phyloP scores from a whole-genome alignment of 2,113 vertebrate genomes.

The Salminus brasiliensis region DNA sequence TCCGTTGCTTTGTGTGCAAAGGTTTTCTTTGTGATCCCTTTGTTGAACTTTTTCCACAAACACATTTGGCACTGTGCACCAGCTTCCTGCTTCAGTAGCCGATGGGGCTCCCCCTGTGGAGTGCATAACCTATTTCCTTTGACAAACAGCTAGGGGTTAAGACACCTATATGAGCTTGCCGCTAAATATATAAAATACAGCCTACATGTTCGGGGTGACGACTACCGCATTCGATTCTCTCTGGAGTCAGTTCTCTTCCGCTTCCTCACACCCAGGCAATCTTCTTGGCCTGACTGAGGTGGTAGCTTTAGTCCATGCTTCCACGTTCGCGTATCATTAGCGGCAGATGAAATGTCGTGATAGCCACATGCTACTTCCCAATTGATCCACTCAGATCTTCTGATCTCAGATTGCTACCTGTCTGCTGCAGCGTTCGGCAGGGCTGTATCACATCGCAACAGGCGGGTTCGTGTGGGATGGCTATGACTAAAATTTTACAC shows the following conservation, averaged over 20 bases:
- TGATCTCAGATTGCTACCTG: not conserved
- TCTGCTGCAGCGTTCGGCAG: not conserved
- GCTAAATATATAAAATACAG: too few species aligned
- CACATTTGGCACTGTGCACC: not conserved
- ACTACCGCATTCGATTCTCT: not conserved
- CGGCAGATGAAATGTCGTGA: not conserved
- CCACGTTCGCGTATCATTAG: not conserved
- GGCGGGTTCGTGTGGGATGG: not conserved
- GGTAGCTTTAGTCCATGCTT: not conserved
- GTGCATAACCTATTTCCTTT: constrained; percentile 5
- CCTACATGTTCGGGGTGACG: not conserved
- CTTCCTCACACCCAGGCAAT: not conserved
- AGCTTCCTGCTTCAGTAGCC: constrained; percentile 18
- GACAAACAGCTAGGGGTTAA: constrained; percentile 7
- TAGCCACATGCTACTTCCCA: not conserved
- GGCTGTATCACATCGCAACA: not conserved
- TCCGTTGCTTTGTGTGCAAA: constrained; percentile 1
- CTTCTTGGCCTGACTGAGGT: not conserved
- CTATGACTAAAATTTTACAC: not conserved
- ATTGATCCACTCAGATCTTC: not conserved
- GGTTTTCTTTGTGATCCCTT: not conserved
- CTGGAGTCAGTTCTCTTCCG: constrained; percentile 5
- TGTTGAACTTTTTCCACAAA: constrained; percentile 16
- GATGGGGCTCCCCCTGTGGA: not conserved
- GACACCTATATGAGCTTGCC: not conserved